A percentile compares a stretch with the other conserved stretches of the same genome.
Conservation (phyloP, 2,888 invertebrate species). For the Clunio marinus region DNA sequence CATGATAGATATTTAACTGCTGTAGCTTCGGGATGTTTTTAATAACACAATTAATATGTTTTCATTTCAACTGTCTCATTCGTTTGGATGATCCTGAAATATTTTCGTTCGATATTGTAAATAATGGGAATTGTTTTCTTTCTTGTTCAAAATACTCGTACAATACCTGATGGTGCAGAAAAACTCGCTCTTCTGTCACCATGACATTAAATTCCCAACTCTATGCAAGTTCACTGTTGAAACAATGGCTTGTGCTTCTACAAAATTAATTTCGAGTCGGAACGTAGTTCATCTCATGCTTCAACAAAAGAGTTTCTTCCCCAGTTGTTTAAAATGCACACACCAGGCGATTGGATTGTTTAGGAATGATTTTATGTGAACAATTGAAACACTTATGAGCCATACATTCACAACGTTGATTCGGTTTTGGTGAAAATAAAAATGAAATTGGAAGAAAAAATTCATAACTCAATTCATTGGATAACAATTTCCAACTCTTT, state of each 20-base stretch:
- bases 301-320: neutral
- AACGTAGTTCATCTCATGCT: conserved; percentile 1
- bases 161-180: no score
- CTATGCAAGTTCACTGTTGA: neutral
- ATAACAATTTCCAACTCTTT: no score
- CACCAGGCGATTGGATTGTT: neutral
- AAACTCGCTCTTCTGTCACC: neutral
- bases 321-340: neutral
- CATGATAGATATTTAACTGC: conserved; percentile 11
- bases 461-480: no score
- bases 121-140: no score
- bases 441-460: conserved; percentile 1
- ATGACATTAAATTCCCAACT: neutral
- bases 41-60: conserved; percentile 20
- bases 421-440: neutral
- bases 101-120: no score
- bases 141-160: no score
- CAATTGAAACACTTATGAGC: conserved; percentile 11
- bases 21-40: conserved; percentile 11
- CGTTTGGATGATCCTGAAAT: no score
- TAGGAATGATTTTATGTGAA: neutral
- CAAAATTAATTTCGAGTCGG: conserved; percentile 12
- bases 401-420: neutral
- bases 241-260: neutral
- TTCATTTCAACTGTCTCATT: neutral